A percentile compares a stretch with the other conserved stretches of the same genome.
Evolutionary conservation across 2,888 invertebrate genomes (phyloP).

Genomic region (Poecilobothrus nobilitatus): DNA sequence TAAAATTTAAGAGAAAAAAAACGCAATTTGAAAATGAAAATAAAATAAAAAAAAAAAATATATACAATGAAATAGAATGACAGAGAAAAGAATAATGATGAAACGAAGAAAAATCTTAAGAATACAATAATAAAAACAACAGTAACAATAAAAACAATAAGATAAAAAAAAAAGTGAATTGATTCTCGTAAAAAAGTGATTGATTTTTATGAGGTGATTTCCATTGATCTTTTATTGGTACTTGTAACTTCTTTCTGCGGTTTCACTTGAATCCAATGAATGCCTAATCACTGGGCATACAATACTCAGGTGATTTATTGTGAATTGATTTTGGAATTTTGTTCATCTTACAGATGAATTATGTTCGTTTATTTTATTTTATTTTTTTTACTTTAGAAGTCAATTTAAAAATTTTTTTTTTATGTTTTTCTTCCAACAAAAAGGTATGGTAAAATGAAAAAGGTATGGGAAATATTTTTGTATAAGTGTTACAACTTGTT

Average conservation of each 20-base stretch:
- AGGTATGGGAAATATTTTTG: too few species aligned
- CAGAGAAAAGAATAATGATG: background rate
- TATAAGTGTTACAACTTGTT: too few species aligned
- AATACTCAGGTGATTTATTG: slow-evolving; percentile 8
- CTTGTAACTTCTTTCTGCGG: background rate
- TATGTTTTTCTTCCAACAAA: too few species aligned
- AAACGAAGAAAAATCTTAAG: background rate
- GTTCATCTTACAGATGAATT: background rate
- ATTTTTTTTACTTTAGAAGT: background rate
- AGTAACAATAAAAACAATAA: background rate
- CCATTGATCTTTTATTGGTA: slow-evolving; percentile 1
- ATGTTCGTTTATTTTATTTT: background rate
- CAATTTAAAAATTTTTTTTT: too few species aligned
- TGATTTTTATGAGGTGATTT: slow-evolving; percentile 9
- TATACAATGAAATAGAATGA: background rate
- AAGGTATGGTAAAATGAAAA: too few species aligned
- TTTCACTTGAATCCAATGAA: slow-evolving; percentile 1
- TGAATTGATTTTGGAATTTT: slow-evolving; percentile 5
- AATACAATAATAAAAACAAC: background rate
- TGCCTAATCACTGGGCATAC: background rate
- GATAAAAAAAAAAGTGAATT: background rate
- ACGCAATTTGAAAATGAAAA: too few species aligned
- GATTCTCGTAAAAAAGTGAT: slow-evolving; percentile 7
- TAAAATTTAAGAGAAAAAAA: too few species aligned
- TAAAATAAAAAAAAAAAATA: background rate